Percentiles rank a stretch among this genome's conserved stretches.
phyloP scores from a whole-genome alignment of 2,113 vertebrate genomes.

The Aix galericulata region DNA sequence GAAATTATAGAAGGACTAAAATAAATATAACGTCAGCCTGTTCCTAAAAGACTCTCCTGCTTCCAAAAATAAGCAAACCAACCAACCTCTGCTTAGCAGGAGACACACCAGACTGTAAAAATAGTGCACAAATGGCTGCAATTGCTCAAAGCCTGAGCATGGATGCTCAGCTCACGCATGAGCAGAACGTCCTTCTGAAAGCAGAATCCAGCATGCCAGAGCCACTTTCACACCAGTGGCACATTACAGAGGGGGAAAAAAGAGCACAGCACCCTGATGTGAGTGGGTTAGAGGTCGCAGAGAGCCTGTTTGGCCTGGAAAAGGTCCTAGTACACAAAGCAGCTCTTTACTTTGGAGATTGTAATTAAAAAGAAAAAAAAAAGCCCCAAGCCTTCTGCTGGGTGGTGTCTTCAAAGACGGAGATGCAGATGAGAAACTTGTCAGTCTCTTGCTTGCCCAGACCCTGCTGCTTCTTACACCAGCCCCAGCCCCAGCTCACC shows the following conservation, averaged over 20 bases:
- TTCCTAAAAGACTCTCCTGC: slow-evolving; percentile 23
- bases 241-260: rapidly evolving
- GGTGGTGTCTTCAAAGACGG: background rate
- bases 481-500: background rate
- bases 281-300: background rate
- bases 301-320: background rate
- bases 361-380: background rate
- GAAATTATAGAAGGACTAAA: slow-evolving; percentile 58
- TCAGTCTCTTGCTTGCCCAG: background rate
- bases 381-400: background rate
- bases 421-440: background rate
- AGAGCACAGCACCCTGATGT: background rate
- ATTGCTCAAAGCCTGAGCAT: background rate
- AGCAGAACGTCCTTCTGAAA: background rate
- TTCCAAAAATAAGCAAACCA: slow-evolving; percentile 65
- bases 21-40: slow-evolving; percentile 31
- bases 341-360: background rate
- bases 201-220: background rate
- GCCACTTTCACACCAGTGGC: too few relatives aligned
- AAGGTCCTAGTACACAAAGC: background rate
- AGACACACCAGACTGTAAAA: slow-evolving; percentile 28
- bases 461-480: background rate
- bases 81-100: slow-evolving; percentile 3
- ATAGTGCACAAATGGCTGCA: slow-evolving; percentile 20
- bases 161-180: background rate